Percentiles rank a stretch among this genome's conserved stretches.
Conservation (phyloP, 2,113 vertebrate species). For the Hirundichthys speculiger region DNA sequence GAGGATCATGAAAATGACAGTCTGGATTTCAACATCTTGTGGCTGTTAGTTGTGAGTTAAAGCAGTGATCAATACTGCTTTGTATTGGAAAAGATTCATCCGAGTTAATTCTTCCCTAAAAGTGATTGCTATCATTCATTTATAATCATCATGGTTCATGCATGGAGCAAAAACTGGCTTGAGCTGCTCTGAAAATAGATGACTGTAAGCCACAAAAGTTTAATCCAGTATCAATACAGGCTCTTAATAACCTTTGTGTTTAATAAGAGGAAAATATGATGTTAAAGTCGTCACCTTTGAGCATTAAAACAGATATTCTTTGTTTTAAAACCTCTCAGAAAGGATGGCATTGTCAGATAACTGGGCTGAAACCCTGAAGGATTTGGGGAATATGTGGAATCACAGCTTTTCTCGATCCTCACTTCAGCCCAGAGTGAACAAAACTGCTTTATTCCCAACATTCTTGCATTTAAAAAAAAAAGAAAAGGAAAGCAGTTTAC, state of each 20-base stretch:
- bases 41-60: slow-evolving; percentile 22
- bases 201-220: slow-evolving; percentile 6
- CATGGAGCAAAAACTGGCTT: slow-evolving; percentile 34
- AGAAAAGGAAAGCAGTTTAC: slow-evolving; percentile 3
- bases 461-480: slow-evolving; percentile 55
- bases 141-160: slow-evolving; percentile 26
- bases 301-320: background rate
- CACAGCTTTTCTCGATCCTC: slow-evolving; percentile 16
- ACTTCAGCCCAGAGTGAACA: slow-evolving; percentile 5
- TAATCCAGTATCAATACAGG: background rate
- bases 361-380: slow-evolving; percentile 7
- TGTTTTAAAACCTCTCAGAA: slow-evolving; percentile 6
- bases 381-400: slow-evolving; percentile 25
- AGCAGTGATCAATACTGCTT: slow-evolving; percentile 12
- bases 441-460: slow-evolving; percentile 32
- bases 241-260: slow-evolving; percentile 2
- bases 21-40: slow-evolving; percentile 38
- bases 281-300: background rate
- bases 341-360: slow-evolving; percentile 5
- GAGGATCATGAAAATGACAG: slow-evolving; percentile 27
- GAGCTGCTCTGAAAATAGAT: slow-evolving; percentile 12
- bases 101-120: slow-evolving; percentile 52
- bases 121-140: slow-evolving; percentile 58
- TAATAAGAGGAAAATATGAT: background rate
- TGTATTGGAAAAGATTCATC: background rate